These are phyloP conservation scores for Danaus melanippus DNA, from an alignment of 1,140 invertebrate genomes.

Conservation along the genomic window DNA sequence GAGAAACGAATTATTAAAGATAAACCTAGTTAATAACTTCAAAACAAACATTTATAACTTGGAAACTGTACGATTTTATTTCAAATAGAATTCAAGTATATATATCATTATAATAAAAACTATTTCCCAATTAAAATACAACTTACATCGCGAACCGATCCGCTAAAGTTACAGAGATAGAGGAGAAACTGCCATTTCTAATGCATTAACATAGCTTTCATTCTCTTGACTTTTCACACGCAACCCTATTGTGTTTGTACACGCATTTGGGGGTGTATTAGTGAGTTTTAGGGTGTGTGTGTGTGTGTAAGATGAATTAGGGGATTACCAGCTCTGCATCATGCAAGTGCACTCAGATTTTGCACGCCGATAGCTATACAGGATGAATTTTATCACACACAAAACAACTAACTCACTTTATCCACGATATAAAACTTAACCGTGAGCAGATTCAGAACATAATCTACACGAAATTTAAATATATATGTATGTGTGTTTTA, in stretches of 20 bases:
- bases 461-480: too few relatives aligned
- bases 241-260: slow-evolving; percentile 46
- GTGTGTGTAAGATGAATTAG: slow-evolving; percentile 60
- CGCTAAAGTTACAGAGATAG: not conserved
- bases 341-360: slow-evolving; percentile 70
- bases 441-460: too few relatives aligned
- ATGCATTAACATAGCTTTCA: slow-evolving; percentile 45
- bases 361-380: slow-evolving; percentile 50
- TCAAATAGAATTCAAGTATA: too few relatives aligned
- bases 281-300: slow-evolving; percentile 46
- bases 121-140: slow-evolving; percentile 1
- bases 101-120: slow-evolving; percentile 2
- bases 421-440: too few relatives aligned
- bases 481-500: too few relatives aligned
- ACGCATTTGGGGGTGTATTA: slow-evolving; percentile 49
- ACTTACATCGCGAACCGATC: slow-evolving; percentile 11
- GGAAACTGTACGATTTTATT: too few relatives aligned
- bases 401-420: slow-evolving; percentile 2
- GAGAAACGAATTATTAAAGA: too few relatives aligned
- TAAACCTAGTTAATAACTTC: too few relatives aligned
- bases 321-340: slow-evolving; percentile 62
- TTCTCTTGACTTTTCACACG: slow-evolving; percentile 67
- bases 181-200: slow-evolving; percentile 22
- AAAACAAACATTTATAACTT: too few relatives aligned
- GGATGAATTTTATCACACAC: slow-evolving; percentile 27